phyloP scores from a whole-genome alignment of 2,888 invertebrate species.

The Andrena dorsata region DNA sequence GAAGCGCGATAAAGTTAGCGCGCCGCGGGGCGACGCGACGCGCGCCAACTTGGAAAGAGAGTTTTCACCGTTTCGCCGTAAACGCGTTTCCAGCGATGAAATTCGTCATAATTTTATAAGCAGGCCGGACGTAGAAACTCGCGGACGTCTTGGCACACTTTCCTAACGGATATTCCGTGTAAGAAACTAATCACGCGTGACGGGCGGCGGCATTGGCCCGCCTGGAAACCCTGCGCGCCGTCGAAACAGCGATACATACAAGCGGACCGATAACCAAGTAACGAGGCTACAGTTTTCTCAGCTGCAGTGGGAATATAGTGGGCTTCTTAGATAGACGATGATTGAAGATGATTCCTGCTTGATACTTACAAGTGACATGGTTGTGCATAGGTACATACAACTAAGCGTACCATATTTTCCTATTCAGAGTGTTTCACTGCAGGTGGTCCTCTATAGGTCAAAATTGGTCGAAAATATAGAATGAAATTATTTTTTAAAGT shows the following conservation, averaged over 20 bases:
- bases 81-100: constrained; percentile 27
- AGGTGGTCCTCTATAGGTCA: too few relatives aligned
- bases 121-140: constrained; percentile 45
- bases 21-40: not conserved
- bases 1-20: constrained; percentile 27
- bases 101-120: constrained; percentile 57
- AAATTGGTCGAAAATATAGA: too few relatives aligned
- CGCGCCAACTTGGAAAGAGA: constrained; percentile 15
- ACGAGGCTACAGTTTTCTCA: not conserved
- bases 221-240: constrained; percentile 16
- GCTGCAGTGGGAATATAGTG: not conserved
- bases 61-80: constrained; percentile 25
- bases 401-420: too few relatives aligned
- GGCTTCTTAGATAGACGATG: too few relatives aligned
- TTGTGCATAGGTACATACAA: too few relatives aligned
- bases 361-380: too few relatives aligned
- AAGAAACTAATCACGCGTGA: constrained; percentile 57
- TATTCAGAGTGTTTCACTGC: too few relatives aligned
- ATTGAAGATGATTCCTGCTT: too few relatives aligned
- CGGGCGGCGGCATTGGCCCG: constrained; percentile 35
- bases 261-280: not conserved
- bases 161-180: constrained; percentile 55
- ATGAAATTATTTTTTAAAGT: too few relatives aligned
- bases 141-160: constrained; percentile 56
- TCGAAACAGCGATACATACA: constrained; percentile 24